Evolutionary conservation across 35 echinoderm and acorn worm genomes (phyloP), one percentile per base, ranked within the genome.

Genomic region (Apostichopus californicus): DNA sequence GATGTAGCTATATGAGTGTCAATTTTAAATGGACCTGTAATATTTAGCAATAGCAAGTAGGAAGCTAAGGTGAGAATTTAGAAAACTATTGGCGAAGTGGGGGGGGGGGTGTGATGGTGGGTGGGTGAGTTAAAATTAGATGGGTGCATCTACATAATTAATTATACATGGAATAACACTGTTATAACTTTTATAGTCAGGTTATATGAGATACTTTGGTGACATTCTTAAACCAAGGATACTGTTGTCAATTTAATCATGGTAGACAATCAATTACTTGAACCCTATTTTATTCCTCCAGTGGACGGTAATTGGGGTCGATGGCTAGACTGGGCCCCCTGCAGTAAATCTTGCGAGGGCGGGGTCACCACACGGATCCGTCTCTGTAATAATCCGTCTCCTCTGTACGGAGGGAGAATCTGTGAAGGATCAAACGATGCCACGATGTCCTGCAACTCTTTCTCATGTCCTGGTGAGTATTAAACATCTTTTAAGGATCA

Each of bases 261-360:
- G 28, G 28, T 34, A 34, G 28, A 34, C 28, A 34, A 34, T 34
- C 28, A 34, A 34, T 34, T 2, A 1, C 28, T 34, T 34, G 1
- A 34, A 34, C 2, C 28, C 28, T 34, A 34, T 9, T 17, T 68
- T 68, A 5, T 8, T 2, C 17, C 80, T 73, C 17, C 61, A 96
- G 95, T 96, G 78, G 24, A 96, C 89, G 95, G 95, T 58, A 87
- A 94, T 75, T 96, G 95, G 95, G 95, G 95, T 24, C 79, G 95
- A 23, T 96, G 95, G 95, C 71, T 93, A 53, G 60, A 89, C 61
- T 96, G 95, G 95, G 77, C 92, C 18, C 79, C 73, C 6, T 96
- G 95, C 78, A 87, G 85, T 60, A 91, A 79, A 52, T 86, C 81
- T 4, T 96, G 95, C 80, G 92, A 96, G 60, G 83, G 90, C 11